Conservation (phyloP, 2,797 vertebrate species). For the Anguilla anguilla region DNA sequence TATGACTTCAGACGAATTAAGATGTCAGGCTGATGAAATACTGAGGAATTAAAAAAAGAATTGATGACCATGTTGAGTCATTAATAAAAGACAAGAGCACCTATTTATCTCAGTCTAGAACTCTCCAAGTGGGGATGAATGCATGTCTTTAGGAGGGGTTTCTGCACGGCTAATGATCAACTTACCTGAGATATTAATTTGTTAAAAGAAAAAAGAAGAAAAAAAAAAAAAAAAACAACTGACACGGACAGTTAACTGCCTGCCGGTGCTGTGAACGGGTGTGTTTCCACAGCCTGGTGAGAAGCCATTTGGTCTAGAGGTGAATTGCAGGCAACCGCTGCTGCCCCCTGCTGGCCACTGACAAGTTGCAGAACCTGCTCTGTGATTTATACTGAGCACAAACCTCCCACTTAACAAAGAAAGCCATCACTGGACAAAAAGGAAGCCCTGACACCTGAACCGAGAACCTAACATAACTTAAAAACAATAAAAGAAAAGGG, state of each 20-base stretch:
- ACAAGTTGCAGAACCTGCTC: neutral
- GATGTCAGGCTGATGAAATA: conserved; percentile 9
- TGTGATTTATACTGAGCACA: neutral
- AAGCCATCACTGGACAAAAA: neutral
- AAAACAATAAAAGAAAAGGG: neutral
- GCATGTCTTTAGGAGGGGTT: neutral
- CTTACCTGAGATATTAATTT: conserved; percentile 8
- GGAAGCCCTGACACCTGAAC: neutral
- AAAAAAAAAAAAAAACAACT: conserved; percentile 10
- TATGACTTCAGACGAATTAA: neutral
- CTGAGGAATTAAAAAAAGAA: neutral
- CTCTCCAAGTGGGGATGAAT: neutral
- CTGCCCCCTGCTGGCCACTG: conserved; percentile 32
- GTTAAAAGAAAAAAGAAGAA: neutral
- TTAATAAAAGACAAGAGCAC: neutral
- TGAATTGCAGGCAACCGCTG: conserved; percentile 16
- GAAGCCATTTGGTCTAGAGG: neutral
- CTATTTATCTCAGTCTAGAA: conserved; percentile 8
- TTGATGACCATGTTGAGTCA: neutral
- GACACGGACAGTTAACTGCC: conserved; percentile 17
- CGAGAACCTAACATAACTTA: conserved; percentile 3
- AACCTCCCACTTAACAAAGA: conserved; percentile 27
- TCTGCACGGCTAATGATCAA: conserved; percentile 7
- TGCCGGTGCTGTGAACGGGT: conserved; percentile 15
- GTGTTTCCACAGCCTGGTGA: conserved; percentile 13